These are phyloP conservation scores for Metridium senile DNA, from an alignment of 92 coral and sea anemone species.

Conservation along the genomic window DNA sequence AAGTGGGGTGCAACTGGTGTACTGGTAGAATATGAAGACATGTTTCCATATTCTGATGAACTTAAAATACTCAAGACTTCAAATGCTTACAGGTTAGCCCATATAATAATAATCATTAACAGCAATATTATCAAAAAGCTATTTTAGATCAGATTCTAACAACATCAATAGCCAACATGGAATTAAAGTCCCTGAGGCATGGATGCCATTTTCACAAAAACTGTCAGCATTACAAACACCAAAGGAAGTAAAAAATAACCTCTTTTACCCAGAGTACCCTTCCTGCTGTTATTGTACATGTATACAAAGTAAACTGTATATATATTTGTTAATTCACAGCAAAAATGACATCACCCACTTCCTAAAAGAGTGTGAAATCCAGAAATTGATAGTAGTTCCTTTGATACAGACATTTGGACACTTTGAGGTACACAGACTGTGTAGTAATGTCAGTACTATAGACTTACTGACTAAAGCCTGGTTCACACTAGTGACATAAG, in stretches of 20 bases:
- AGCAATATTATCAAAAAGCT: neutral
- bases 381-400: constrained; percentile 69
- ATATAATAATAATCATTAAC: neutral
- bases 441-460: neutral
- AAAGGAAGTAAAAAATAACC: too few species aligned
- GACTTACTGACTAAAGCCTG: too few species aligned
- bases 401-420: constrained; percentile 92
- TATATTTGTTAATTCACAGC: constrained; percentile 21
- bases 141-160: too few species aligned
- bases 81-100: constrained; percentile 69
- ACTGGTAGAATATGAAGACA: constrained; percentile 92
- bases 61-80: constrained; percentile 64
- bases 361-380: constrained; percentile 48
- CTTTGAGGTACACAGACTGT: constrained; percentile 56
- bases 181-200: too few species aligned
- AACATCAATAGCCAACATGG: too few species aligned
- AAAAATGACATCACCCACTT: constrained; percentile 52
- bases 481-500: too few species aligned
- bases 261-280: too few species aligned
- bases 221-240: too few species aligned
- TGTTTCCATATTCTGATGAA: constrained; percentile 86
- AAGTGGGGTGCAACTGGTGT: constrained; percentile 97
- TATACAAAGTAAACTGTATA: neutral
- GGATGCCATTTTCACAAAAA: too few species aligned
- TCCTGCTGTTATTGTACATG: too few species aligned